Evolutionary conservation across 2,797 vertebrate species (phyloP).

Genomic region (Sebastes umbrosus): DNA sequence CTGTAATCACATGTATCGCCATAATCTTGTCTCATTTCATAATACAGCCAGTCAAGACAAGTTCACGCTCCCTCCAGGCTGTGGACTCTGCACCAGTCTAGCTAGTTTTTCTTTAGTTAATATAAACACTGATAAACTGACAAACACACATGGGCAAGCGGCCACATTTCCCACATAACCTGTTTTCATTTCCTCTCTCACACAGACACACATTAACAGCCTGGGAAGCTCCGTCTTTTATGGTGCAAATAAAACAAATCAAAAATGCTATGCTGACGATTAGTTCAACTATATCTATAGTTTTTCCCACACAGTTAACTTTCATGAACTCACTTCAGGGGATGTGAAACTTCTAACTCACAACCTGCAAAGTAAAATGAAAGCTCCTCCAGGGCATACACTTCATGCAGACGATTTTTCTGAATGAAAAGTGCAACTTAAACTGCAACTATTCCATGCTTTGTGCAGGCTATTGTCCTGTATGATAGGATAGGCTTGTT

Average conservation of each 20-base stretch:
- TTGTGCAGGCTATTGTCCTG: not conserved
- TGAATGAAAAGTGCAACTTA: not conserved
- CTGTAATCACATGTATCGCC: slow-evolving; percentile 13
- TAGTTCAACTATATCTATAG: slow-evolving; percentile 11
- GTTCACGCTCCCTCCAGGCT: slow-evolving; percentile 48
- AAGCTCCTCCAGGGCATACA: not conserved
- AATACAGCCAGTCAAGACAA: slow-evolving; percentile 66
- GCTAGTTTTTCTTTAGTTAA: slow-evolving; percentile 70
- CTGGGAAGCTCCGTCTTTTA: slow-evolving; percentile 28
- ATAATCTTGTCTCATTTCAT: slow-evolving; percentile 48
- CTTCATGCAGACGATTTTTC: not conserved
- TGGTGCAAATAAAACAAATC: slow-evolving; percentile 49
- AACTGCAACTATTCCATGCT: not conserved
- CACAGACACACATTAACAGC: slow-evolving; percentile 22
- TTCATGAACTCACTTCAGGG: slow-evolving; percentile 4
- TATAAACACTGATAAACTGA: slow-evolving; percentile 71
- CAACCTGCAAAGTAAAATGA: not conserved
- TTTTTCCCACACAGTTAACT: slow-evolving; percentile 15
- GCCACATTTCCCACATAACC: slow-evolving; percentile 42
- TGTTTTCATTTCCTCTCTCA: slow-evolving; percentile 66
- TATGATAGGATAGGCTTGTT: slow-evolving; percentile 15
- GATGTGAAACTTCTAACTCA: not conserved
- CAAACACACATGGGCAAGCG: slow-evolving; percentile 33
- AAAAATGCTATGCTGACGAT: slow-evolving; percentile 14
- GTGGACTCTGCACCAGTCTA: slow-evolving; percentile 78